Evolutionary conservation across 2,113 vertebrate species (phyloP), one percentile per base, ranked within the genome.

Genomic region (Centropristis striata): DNA sequence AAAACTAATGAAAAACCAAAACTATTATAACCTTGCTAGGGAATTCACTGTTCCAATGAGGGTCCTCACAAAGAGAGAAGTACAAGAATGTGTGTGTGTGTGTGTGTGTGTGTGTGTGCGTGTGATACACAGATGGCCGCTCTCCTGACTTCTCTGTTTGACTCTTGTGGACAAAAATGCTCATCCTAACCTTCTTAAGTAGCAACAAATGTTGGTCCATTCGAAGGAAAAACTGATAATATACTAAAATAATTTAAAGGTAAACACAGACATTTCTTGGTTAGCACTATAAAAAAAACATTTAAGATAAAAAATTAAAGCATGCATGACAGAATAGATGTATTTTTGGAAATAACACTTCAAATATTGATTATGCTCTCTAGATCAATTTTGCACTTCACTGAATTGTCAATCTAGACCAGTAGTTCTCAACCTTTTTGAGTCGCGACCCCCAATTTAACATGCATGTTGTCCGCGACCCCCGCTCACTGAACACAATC

Each of bases 111-210:
- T 77, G 57, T 53, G 54, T 68, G 41, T 75, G 75, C 71, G n/a
- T 80, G 73, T 81, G 60, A 71, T 64, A 83, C 74, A 85, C 93
- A 94, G 92, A 95, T 95, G 94, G 92, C 74, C 63, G 67, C 93
- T 88, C 86, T 85, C 64, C 83, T 89, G 80, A 81, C 76, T 78
- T 87, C 89, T 83, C 89, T 93, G 92, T 90, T 90, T 84, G 88
- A 91, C 76, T 85, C 75, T 65, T 74, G 68, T 87, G 85, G 64
- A 58, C 44, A 76, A 68, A 81, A 79, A 72, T n/a, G 37, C 11
- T 55, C 53, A 85, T 18, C n/a, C 21, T 8, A 71, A 23, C 21
- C 44, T 4, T 44, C 25, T 23, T 53, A 41, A 67, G 64, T 18
- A 80, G 57, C 15, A 25, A 8, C 5, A 69, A 12, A 14, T 32